These are phyloP conservation scores for Acanthurus leucopareius DNA, from an alignment of 2,797 vertebrate genomes.

Conservation along the genomic window DNA sequence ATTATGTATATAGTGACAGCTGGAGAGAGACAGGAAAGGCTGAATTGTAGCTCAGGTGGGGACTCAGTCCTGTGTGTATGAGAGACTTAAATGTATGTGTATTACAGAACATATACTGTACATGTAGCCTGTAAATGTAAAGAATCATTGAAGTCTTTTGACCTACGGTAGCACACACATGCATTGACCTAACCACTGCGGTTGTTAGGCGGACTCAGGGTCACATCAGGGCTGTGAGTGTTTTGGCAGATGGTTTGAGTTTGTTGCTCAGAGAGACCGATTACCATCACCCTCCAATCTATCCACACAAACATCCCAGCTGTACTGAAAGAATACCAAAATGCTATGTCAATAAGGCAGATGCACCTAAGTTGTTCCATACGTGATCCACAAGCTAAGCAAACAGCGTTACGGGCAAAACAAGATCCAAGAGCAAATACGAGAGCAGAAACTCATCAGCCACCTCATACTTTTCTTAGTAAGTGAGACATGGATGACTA, in stretches of 20 bases:
- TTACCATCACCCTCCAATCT: constrained; percentile 74
- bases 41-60: no score
- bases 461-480: not conserved
- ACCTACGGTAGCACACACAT: constrained; percentile 55
- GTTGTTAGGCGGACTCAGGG: constrained; percentile 67
- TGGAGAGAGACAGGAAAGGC: no score
- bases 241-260: constrained; percentile 86
- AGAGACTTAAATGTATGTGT: not conserved
- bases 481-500: not conserved
- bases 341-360: constrained; percentile 50
- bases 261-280: constrained; percentile 78
- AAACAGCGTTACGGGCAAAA: constrained; percentile 40
- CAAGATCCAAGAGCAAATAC: constrained; percentile 12
- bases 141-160: constrained; percentile 28
- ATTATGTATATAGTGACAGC: no score
- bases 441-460: constrained; percentile 2
- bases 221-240: constrained; percentile 75
- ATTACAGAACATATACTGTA: not conserved
- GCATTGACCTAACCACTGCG: constrained; percentile 57
- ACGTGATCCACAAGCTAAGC: constrained; percentile 43
- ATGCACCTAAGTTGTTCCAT: constrained; percentile 63
- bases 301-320: constrained; percentile 75
- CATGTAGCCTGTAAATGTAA: constrained; percentile 11
- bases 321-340: constrained; percentile 51
- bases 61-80: not conserved